phyloP scores from a whole-genome alignment of 2,888 invertebrate genomes.

The Chironomus tentans region DNA sequence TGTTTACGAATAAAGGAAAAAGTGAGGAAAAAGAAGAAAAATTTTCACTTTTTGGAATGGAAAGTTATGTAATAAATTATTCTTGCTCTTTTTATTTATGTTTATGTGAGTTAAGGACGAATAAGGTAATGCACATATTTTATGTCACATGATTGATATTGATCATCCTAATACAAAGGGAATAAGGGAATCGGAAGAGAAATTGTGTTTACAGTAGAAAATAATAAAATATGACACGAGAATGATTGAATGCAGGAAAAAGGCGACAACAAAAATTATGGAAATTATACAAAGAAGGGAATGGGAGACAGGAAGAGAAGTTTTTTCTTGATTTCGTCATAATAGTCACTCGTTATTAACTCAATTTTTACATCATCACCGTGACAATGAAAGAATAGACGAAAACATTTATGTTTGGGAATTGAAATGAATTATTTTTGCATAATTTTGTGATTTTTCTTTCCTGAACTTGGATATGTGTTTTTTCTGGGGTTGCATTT shows the following conservation, averaged over 20 bases:
- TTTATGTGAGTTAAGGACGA: neutral
- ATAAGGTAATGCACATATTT: slow-evolving; percentile 6
- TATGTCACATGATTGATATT: slow-evolving; percentile 6
- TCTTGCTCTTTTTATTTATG: neutral
- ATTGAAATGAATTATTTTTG: neutral
- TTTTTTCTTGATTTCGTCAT: neutral
- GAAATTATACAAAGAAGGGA: too few species aligned
- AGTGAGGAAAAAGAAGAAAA: neutral
- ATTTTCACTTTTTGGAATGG: neutral
- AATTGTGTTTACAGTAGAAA: neutral
- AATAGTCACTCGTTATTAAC: neutral
- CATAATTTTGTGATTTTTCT: neutral
- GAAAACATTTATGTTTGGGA: neutral
- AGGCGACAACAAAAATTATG: neutral
- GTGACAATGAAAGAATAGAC: neutral
- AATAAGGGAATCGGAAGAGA: neutral
- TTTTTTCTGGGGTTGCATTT: too few species aligned
- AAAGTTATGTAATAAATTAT: slow-evolving; percentile 16
- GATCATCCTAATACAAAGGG: neutral
- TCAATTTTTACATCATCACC: neutral
- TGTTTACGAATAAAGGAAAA: slow-evolving; percentile 5
- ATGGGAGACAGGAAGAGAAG: neutral
- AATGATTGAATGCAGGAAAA: neutral
- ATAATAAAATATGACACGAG: neutral
- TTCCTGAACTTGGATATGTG: neutral